A percentile compares a stretch with the other conserved stretches of the same genome.
Conservation (phyloP, 2,888 invertebrate species). For the Pyrocoelia pectoralis region DNA sequence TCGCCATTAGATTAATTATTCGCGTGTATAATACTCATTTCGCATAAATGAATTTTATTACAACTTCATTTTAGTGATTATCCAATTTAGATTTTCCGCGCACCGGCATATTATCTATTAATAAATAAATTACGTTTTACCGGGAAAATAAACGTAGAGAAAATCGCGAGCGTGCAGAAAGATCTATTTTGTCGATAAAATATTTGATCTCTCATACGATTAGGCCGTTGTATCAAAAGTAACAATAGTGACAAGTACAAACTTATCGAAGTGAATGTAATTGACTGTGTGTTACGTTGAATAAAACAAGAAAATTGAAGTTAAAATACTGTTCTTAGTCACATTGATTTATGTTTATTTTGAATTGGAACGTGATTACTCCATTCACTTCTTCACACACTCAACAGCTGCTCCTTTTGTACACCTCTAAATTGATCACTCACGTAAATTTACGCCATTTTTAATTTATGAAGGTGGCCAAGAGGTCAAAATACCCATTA, state of each 20-base stretch:
- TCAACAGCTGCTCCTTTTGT: neutral
- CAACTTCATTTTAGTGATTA: no score
- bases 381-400: neutral
- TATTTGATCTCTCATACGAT: slow-evolving; percentile 28
- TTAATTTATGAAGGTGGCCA: neutral
- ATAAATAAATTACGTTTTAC: neutral
- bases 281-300: slow-evolving; percentile 29
- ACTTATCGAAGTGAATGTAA: slow-evolving; percentile 26
- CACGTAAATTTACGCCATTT: neutral
- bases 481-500: slow-evolving; percentile 29
- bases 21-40: no score
- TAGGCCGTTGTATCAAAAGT: slow-evolving; percentile 7
- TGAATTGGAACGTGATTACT: slow-evolving; percentile 15
- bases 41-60: no score
- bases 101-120: neutral
- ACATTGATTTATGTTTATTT: slow-evolving; percentile 8
- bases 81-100: neutral
- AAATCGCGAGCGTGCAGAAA: neutral
- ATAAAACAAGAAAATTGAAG: slow-evolving; percentile 17
- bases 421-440: neutral
- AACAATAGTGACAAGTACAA: slow-evolving; percentile 26
- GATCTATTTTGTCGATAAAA: slow-evolving; percentile 26
- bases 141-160: neutral
- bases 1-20: no score
- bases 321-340: slow-evolving; percentile 20